Base-by-base conservation (phyloP, 2,888 invertebrate species). In the Hyppa rectilinea region DNA sequence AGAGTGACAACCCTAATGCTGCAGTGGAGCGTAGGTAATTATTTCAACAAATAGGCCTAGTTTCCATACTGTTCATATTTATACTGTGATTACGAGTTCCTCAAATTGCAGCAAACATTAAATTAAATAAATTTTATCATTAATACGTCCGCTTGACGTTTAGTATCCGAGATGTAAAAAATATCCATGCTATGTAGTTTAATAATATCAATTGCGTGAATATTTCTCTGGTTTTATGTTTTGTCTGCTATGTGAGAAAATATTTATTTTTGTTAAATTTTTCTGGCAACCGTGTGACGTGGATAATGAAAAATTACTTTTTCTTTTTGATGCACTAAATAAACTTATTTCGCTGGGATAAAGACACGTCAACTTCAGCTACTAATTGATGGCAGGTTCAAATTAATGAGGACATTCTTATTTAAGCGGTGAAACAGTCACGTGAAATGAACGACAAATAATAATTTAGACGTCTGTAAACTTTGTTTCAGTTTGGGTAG, bases 301-400 rank as follows among this genome's bases (percentile, higher is more conserved):
- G 84, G 81, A 85, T 83, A 84, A 85, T 89, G 87, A 90, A 88
- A 89, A 89, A 90, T 86, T 74, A 82, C 70, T 64, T 69, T 84
- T 84, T 79, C 80, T 84, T 70, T 65, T 61, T 63, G 58, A 43
- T 40, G 29, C 10, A 62, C 6, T 47, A 63, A 65, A 69, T 55
- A 66, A 64, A 52, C 23, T 60, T 70, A 63, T 71, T 81, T 75
- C 63, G 61, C 31, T 52, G 4, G 38, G 36, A 53, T 70, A 67
- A 49, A 59, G 36, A 68, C 56, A 69, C 67, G 83, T 84, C 84
- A 80, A 82, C 75, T 72, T 71, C 31, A 50, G 26, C 66, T 76
- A 82, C 86, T 89, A 88, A 90, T 90, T 89, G 80, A 75, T 85
- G 87, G 82, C 87, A 87, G 71, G 79, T 82, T 83, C n/a, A 87